Base-by-base conservation (phyloP, 2,113 vertebrate species). In the Elachura formosa region DNA sequence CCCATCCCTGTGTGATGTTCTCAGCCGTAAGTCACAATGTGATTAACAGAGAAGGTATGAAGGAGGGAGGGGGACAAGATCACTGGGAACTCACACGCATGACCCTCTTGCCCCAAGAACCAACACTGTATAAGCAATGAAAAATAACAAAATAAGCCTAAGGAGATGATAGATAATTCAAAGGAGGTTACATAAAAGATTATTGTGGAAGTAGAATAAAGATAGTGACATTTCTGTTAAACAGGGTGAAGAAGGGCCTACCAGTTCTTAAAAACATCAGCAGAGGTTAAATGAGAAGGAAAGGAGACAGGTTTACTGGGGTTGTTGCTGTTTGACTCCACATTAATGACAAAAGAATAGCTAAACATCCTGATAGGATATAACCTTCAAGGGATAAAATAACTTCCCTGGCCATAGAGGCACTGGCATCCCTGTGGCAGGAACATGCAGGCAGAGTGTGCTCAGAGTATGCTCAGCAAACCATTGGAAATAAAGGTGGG, bases 1-100 rank as follows among this genome's bases (percentile, higher is more conserved):
- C 31, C 14, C 56, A 93, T 71, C 78, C 85, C 68, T 49, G 4
- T 67, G 52, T 66, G 87, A 85, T 67, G 84, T 79, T 87, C 81
- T 82, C 59, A 52, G 67, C 58, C 41, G 15, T 51, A 85, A 94
- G 67, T 79, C 79, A 90, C 71, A 92, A 58, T 51, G 67, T 0
- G 6, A 90, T 83, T 79, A 93, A 51, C 1, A 0, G 41, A 79
- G 75, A 80, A 79, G 51, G 78, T 69, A 89, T 0, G 2, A 75
- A 34, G 40, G 31, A 48, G 33, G 33, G 12, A 36, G 8, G 16
- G 36, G 17, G 33, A 2, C 9, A 87, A 89, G 69, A 81, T 71
- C 40, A 71, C 46, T 36, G 40, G 51, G 61, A 78, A 36, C 28
- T n/a, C 34, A 40, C 22, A 41, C 0, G 0, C 38, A 40, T 31